Base-by-base conservation (phyloP, 2,888 invertebrate species). In the Stegophylla sp. region DNA sequence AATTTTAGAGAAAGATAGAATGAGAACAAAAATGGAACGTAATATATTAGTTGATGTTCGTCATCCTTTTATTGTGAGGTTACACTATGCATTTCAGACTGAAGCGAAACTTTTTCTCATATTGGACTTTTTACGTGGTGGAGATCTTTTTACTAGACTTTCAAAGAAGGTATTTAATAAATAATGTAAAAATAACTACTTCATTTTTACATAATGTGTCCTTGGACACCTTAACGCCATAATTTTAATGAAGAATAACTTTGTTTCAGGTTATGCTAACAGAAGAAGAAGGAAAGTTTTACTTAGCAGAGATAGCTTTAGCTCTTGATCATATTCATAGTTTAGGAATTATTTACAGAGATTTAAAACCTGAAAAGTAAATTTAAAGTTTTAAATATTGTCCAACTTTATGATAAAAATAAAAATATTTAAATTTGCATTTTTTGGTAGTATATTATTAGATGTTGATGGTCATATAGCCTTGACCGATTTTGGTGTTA, bases 211-310 rank as follows among this genome's bases (percentile, higher is more conserved):
- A 13, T 59, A 59, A 23, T 56, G 20, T 20, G 3, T 56, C 7
- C 10, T 12, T 20, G 12, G 20, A 10, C 20, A 23, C 20, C 7
- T 20, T 12, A 23, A 20, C 1, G 10, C 0, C 20, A 56, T 56
- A 20, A 12, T 34, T 13, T 41, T 17, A 53, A 20, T 75, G 4
- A 34, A 43, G n/a, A 9, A 26, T 53, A 41, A 53, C 56, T 76
- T 34, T 72, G 26, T 88, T 89, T 76, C 86, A 96, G 96, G 94
- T 98, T 61, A 99, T 99, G 98, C 99, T 99, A 87, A 99, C 99
- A 15, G 99, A 99, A 88, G 98, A 99, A 87, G 99, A 99, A 89
- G 99, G 99, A 0, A 99, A 98, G 88, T 99, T 99, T 89, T 99
- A 99, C 88, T 89, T 99, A 87, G 98, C 99, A 0, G 99, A 99